Conservation (phyloP, 2,113 vertebrate genomes). For the Cyanistes caeruleus region DNA sequence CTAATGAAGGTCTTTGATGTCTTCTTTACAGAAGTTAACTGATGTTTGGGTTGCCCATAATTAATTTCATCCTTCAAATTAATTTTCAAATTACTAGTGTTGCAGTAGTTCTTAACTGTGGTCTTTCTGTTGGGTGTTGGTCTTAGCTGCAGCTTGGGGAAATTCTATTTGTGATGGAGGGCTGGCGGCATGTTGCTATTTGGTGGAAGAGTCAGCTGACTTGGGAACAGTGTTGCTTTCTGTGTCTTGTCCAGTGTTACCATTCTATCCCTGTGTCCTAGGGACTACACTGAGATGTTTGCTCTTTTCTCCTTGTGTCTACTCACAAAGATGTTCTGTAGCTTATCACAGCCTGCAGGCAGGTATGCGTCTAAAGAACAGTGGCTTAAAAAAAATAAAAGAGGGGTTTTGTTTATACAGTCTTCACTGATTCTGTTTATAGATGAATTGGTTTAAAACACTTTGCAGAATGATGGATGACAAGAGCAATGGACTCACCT, state of each 20-base stretch:
- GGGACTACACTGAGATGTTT: neutral
- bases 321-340: neutral
- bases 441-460: neutral
- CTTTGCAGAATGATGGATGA: neutral
- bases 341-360: neutral
- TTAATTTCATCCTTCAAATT: slow-evolving; percentile 53
- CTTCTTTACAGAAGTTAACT: slow-evolving; percentile 32
- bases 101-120: neutral
- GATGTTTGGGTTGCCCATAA: slow-evolving; percentile 44
- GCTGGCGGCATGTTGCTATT: neutral
- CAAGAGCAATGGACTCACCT: neutral
- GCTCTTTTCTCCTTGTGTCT: neutral
- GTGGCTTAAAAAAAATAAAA: neutral
- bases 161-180: neutral
- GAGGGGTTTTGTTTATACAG: neutral
- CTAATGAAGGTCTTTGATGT: slow-evolving; percentile 50
- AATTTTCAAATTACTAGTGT: neutral
- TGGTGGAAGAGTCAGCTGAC: neutral
- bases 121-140: neutral
- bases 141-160: neutral
- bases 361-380: neutral
- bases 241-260: neutral
- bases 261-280: neutral
- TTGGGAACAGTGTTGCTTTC: neutral
- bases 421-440: neutral